Base-by-base conservation (phyloP, 1,140 invertebrate genomes). In the Bombus ignitus region DNA sequence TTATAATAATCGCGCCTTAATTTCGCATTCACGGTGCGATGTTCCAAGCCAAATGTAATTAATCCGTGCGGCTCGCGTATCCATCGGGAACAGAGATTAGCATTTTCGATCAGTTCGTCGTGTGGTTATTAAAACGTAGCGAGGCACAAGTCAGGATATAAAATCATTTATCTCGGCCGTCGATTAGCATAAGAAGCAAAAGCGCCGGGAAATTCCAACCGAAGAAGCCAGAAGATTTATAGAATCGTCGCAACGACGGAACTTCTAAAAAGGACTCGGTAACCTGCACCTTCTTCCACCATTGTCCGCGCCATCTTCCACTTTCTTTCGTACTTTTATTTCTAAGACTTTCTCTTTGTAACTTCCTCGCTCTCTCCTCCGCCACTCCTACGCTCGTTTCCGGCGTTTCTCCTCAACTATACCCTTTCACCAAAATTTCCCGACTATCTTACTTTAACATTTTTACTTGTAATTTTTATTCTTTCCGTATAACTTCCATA, bases 251-350 rank as follows among this genome's bases (percentile, higher is more conserved):
- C 78, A 8, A 70, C 39, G 76, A 35, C 15, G 53, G 32, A 85
- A 79, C 39, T 85, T 85, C 44, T 65, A 65, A 72, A 77, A 77
- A 39, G 74, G 53, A 70, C 47, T 39, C 65, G n/a, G 53, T 74
- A 81, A 81, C 53, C 70, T 28, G 70, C 28, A 74, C 70, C 82
- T 5, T 22, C 37, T 44, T 88, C 35, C 80, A 25, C 62, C 18
- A 77, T 87, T 85, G 59, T 89, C 68, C 82, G 25, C 68, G 32
- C 44, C 66, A 57, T 59, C 47, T 73, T 15, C 57, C 53, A 73
- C 72, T 77, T 88, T 88, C 53, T 39, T 53, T 44, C 13, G 15
- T 22, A 59, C 65, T 70, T 53, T 53, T 37, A 79, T 86, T 85
- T 74, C 42, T 8, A 1, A 74, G 85, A 89, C 77, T 88, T 85